These are phyloP conservation scores for Micromys minutus DNA, from an alignment of 2,113 vertebrate species.

Conservation along the genomic window DNA sequence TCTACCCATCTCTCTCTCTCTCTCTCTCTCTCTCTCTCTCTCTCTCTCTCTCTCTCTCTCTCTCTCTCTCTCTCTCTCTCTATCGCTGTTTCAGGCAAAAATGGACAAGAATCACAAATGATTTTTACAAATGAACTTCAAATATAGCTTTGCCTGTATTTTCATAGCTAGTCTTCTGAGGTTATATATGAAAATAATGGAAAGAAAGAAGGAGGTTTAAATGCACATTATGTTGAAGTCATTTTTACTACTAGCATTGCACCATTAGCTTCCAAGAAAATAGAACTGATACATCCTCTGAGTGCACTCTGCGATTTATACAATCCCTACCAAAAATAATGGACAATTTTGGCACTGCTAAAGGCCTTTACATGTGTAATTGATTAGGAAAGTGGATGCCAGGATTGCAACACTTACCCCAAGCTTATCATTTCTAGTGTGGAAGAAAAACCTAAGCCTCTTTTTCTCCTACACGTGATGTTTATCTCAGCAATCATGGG, in stretches of 20 bases:
- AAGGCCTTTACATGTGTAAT: slow-evolving; percentile 52
- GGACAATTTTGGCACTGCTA: neutral
- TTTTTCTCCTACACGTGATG: neutral
- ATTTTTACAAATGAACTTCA: slow-evolving; percentile 15
- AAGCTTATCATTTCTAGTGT: slow-evolving; percentile 48
- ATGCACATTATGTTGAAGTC: neutral
- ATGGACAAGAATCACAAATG: neutral
- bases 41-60: too few relatives aligned
- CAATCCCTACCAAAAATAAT: slow-evolving; percentile 46
- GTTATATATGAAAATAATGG: neutral
- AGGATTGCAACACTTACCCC: slow-evolving; percentile 28
- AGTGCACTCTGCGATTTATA: slow-evolving; percentile 34
- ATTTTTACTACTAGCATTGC: neutral
- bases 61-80: neutral
- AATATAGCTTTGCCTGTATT: neutral
- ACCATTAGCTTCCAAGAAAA: slow-evolving; percentile 50
- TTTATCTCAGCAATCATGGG: slow-evolving; percentile 69
- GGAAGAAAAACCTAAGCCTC: slow-evolving; percentile 3
- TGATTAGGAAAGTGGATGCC: slow-evolving; percentile 65
- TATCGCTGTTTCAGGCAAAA: neutral
- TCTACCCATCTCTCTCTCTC: too few relatives aligned
- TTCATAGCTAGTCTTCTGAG: neutral
- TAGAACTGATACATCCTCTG: slow-evolving; percentile 39
- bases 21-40: too few relatives aligned
- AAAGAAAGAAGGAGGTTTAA: neutral